These are phyloP conservation scores for Leptinotarsa haldemani DNA, from an alignment of 2,888 invertebrate genomes.

Conservation along the genomic window DNA sequence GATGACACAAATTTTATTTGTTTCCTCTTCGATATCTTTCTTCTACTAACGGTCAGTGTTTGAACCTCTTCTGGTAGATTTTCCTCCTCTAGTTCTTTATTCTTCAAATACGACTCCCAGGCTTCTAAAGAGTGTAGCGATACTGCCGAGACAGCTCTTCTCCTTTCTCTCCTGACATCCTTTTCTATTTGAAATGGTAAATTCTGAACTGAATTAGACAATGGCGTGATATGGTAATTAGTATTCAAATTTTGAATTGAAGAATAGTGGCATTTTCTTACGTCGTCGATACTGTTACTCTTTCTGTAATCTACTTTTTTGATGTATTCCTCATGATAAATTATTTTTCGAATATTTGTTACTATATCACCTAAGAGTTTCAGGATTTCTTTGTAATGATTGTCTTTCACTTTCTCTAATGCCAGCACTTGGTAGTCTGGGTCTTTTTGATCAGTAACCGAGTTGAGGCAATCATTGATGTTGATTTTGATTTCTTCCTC, in stretches of 20 bases:
- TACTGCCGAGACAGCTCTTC: constrained; percentile 44
- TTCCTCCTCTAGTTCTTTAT: constrained; percentile 28
- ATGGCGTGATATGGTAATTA: background rate
- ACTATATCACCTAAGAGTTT: constrained; percentile 45
- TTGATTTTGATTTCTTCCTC: constrained; percentile 47
- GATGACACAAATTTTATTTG: constrained; percentile 52
- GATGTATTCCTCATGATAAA: constrained; percentile 49
- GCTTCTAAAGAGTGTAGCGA: constrained; percentile 50
- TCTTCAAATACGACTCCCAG: constrained; percentile 51
- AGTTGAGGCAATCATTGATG: constrained; percentile 46
- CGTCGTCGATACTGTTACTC: constrained; percentile 20
- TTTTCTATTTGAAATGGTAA: constrained; percentile 12
- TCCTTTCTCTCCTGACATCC: constrained; percentile 37
- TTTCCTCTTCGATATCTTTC: constrained; percentile 37
- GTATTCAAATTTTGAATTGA: constrained; percentile 11
- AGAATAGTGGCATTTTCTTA: constrained; percentile 3
- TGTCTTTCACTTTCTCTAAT: constrained; percentile 51
- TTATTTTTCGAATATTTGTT: constrained; percentile 45
- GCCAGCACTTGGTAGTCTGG: constrained; percentile 41
- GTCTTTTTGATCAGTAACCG: constrained; percentile 32
- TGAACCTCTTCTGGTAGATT: background rate
- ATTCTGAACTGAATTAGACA: constrained; percentile 20
- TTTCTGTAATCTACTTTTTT: constrained; percentile 27
- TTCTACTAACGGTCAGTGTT: constrained; percentile 22
- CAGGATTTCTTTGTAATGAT: constrained; percentile 53